These are phyloP conservation scores for Neofelis nebulosa DNA, from an alignment of 2,113 vertebrate species.

Conservation along the genomic window DNA sequence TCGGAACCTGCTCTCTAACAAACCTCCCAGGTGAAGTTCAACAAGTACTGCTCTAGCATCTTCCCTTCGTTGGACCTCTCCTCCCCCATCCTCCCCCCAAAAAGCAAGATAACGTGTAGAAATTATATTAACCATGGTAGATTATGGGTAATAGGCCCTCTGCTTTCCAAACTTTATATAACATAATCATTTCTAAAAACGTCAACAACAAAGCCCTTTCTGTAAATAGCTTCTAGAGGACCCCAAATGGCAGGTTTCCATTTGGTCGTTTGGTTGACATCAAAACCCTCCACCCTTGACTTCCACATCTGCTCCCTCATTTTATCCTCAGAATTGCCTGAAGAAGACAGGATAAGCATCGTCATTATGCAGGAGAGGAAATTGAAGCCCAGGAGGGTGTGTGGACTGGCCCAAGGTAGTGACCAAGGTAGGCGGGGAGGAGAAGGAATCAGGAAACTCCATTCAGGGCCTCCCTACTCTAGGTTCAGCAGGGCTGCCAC, in stretches of 20 bases:
- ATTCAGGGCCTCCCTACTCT: background rate
- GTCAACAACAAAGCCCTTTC: background rate
- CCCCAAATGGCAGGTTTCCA: slow-evolving; percentile 39
- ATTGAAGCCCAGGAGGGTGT: background rate
- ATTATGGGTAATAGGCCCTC: background rate
- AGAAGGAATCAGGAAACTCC: background rate
- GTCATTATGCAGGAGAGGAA: background rate
- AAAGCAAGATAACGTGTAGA: background rate
- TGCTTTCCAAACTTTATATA: background rate
- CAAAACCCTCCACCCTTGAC: background rate
- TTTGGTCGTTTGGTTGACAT: slow-evolving; percentile 42
- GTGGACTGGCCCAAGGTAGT: background rate
- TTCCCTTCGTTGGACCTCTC: no score
- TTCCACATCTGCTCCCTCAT: slow-evolving; percentile 25
- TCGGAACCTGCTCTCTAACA: background rate
- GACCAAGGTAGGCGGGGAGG: background rate
- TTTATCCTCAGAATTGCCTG: background rate
- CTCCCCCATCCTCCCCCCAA: background rate
- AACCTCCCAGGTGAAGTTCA: background rate
- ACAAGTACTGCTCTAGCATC: background rate
- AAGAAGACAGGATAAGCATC: background rate
- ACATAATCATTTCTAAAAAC: background rate
- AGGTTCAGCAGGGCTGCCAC: background rate
- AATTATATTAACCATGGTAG: background rate
- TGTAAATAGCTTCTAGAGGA: background rate